Evolutionary conservation across 2,888 invertebrate genomes (phyloP).

Genomic region (Dasysyrphus tricinctus): DNA sequence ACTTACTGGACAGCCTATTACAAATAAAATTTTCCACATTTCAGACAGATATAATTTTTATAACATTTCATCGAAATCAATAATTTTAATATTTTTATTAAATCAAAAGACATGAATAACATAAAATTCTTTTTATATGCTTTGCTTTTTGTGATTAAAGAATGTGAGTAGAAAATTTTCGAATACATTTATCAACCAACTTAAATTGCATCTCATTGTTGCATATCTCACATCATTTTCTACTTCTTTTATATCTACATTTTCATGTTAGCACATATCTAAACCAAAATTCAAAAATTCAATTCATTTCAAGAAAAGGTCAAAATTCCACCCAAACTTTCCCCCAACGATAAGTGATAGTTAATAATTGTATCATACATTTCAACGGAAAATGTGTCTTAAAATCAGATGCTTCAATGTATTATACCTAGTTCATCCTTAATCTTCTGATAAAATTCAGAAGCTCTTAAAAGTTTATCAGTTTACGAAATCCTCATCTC

Average conservation of each 20-base stretch:
- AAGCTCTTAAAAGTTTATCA: not conserved
- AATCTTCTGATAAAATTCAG: not conserved
- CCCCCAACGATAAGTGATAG: too few species aligned
- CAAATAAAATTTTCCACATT: too few species aligned
- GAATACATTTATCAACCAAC: not conserved
- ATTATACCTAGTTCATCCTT: too few species aligned
- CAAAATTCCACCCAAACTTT: too few species aligned
- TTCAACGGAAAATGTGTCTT: too few species aligned
- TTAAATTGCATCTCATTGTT: not conserved
- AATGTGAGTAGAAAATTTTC: constrained; percentile 16
- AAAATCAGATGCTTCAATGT: too few species aligned
- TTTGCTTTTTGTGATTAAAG: constrained; percentile 1
- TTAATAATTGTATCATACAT: too few species aligned
- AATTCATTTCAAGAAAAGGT: too few species aligned
- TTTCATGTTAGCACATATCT: not conserved
- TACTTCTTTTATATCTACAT: not conserved
- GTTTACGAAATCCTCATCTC: not conserved
- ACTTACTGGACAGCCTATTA: too few species aligned
- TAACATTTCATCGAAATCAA: not conserved
- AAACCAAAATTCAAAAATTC: too few species aligned
- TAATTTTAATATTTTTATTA: not conserved
- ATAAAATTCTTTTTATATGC: not conserved
- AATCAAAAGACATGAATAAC: not conserved
- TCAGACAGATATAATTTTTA: too few species aligned
- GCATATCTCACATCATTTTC: constrained; percentile 3